Evolutionary conservation across 2,797 vertebrate genomes (phyloP), one percentile per base, ranked within the genome.

Genomic region (Brotula barbata): DNA sequence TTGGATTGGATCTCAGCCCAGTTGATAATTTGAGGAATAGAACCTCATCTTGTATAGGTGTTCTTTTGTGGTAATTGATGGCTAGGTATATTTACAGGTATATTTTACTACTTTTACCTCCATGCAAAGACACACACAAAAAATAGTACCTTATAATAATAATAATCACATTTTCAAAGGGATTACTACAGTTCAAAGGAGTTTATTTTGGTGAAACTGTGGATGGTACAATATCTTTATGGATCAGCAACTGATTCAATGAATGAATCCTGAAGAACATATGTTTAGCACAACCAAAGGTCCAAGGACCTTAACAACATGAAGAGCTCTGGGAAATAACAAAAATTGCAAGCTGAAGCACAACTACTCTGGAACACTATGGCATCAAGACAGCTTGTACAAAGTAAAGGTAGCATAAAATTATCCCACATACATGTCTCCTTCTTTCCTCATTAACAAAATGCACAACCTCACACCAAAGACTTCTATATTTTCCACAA

Each of bases 141-240:
- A 43, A 28, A 28, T 28, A 11, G 0, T 13, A 40, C 57, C 60
- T 21, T 12, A 10, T 43, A 52, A n/a, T 50, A 20, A 39, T 56
- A 76, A 58, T 31, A 72, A 68, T 64, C 45, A 58, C 59, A 73
- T 41, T 25, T 40, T 53, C 59, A 49, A 42, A 75, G 47, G 48
- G 11, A 57, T 31, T 68, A 37, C 64, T 51, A 54, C 55, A 51
- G 8, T 75, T 70, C 65, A 9, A 58, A 62, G 51, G 36, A 16
- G 41, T 75, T 84, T 80, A 82, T 79, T 81, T 49, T 58, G 52
- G 60, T 68, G 57, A 71, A 80, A 77, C 22, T 65, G 1, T 47
- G 39, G 21, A 60, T 64, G 45, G 39, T 36, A 71, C 37, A 75
- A 4, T 48, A 12, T 40, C 34, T 52, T 46, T 47, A 50, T 41